Base-by-base conservation (phyloP, 2,888 invertebrate species). In the Pterostichus niger region DNA sequence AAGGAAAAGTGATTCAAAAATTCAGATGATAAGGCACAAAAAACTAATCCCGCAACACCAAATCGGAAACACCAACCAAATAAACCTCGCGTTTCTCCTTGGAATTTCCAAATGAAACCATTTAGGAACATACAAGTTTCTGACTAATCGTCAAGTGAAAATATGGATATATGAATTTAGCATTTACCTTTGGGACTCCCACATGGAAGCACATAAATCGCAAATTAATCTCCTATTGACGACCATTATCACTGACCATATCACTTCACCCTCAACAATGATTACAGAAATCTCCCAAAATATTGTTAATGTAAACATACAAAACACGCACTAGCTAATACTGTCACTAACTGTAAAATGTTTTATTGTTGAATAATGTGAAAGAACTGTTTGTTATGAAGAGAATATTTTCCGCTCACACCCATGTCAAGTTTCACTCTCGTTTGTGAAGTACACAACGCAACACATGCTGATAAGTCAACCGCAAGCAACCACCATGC, bases 141-240 rank as follows among this genome's bases (percentile, higher is more conserved):
- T 82, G 82, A 84, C 76, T 80, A 80, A 56, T 61, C 61, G 49
- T 24, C 17, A 9, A 6, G 9, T 59, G 71, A 80, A 49, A 71
- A 83, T 35, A 76, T 77, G 52, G 76, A 76, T 46, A 49, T 71
- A 31, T 82, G 9, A n/a, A 79, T 59, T 40, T 31, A 2, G 75
- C 15, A 71, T 59, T 68, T 87, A 90, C 89, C 90, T 89, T 85
- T 89, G 87, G 86, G 87, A 86, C 86, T 88, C 87, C 88, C 89
- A 88, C 86, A 88, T 87, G 73, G 87, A 86, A 73, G 86, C 86
- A 33, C 87, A 87, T 56, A 87, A 75, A 75, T 75, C 86, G 82
- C 88, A 85, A 84, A 87, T 87, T 85, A 87, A 86, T 85, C 87
- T 88, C 85, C 88, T 86, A 85, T 89, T 87, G 83, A 90, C 90